Base-by-base conservation (phyloP, 2,797 vertebrate species). In the Melanotaenia trifasciata region DNA sequence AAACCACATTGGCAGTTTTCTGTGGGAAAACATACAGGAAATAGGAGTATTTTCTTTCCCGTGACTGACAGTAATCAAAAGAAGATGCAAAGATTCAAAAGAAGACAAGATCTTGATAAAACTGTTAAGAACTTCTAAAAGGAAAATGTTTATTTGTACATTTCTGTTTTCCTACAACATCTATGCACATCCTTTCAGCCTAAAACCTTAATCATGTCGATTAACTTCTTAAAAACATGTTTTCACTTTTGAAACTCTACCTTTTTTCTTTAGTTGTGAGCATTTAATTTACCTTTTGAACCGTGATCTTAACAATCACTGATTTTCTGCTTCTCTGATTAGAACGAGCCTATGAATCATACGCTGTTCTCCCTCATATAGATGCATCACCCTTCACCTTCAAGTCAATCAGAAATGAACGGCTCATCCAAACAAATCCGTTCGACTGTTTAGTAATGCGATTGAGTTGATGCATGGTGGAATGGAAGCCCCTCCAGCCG, bases 271-370 rank as follows among this genome's bases (percentile, higher is more conserved):
- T 36, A 70, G 36, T 53, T 30, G 13, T 36, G 43, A 33, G 50
- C 30, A 43, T 45, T n/a, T 50, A 58, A 43, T 74, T 58, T 18
- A 16, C 59, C 54, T 59, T 73, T 28, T 72, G 38, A 84, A 70
- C 14, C 24, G 1, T 51, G 32, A 60, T 67, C 63, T 50, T 51
- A 67, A 79, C 71, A 47, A 59, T 53, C 35, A 78, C 77, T 40
- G 85, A 85, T 84, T 89, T 86, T 65, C 80, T 70, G 81, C 79
- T 53, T 36, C 74, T 70, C 69, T 58, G 74, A 68, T 72, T 73
- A 80, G 82, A 88, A 81, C 14, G 24, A 61, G 58, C 64, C 64
- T 16, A 20, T 35, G 47, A 82, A 72, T 74, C 69, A 79, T 61
- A 50, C n/a, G 22, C 70, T 14, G 53, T 16, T 68, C 64, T 64